Base-by-base conservation (phyloP, 1,140 invertebrate genomes). In the Drosophila baimaii region DNA sequence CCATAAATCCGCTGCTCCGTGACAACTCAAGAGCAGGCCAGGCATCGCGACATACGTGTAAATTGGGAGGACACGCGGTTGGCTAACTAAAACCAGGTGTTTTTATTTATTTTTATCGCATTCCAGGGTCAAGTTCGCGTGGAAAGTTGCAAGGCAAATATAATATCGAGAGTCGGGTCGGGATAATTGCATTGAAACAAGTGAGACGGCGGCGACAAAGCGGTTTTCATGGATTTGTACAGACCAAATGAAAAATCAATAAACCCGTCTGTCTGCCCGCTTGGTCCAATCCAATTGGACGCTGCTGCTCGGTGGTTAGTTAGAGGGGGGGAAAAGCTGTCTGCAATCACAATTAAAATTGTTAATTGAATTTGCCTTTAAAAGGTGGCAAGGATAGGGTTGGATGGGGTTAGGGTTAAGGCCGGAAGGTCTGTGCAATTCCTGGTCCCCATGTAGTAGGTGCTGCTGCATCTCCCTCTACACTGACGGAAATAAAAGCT, bases 221-320 rank as follows among this genome's bases (percentile, higher is more conserved):
- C 65, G 73, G 73, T 76, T 76, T 75, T 44, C 70, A 76, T 23
- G 70, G 72, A 49, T 49, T 47, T 71, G 5, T 49, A 35, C 66
- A 58, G 68, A 71, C 51, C 33, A 72, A 72, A 72, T 71, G 64
- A 71, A 77, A 78, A 77, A 77, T 78, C 75, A 77, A 77, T 77
- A 77, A 70, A 77, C 75, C 33, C 51, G 73, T 77, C 73, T 77
- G 74, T 49, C 62, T 77, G 73, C 41, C 19, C 41, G 19, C 23
- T 46, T 59, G 73, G 37, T 29, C 17, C 52, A 69, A 41, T 77
- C 57, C 63, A 77, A 75, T 61, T 77, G 59, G 63, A 56, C 41
- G 41, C 41, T 33, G 64, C n/a, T n/a, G 33, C 31, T 29, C 58
- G 58, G 44, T 21, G 64, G 64, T 41, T 64, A 19, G 54, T 56